Conservation (phyloP, 30 jellyfish, hydroid and myxozoan species). For the Chrysaora quinquecirrha region DNA sequence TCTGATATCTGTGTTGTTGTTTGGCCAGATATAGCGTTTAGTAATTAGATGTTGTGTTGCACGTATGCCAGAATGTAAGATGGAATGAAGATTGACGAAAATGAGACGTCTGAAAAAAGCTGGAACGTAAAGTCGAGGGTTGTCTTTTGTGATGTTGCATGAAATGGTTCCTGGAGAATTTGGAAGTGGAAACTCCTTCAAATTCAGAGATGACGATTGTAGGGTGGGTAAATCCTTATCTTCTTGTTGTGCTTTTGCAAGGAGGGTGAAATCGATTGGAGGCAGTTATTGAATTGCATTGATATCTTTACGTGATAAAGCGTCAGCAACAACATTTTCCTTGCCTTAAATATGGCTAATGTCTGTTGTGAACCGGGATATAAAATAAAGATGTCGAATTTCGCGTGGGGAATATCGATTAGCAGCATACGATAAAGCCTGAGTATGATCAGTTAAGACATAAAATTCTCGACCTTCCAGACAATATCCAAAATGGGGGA, state of each 20-base stretch:
- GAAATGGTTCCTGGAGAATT: neutral
- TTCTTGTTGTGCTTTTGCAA: slow-evolving; percentile 12
- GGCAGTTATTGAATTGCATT: slow-evolving; percentile 9
- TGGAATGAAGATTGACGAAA: slow-evolving; percentile 12
- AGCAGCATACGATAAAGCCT: slow-evolving; percentile 26
- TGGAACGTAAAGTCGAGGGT: slow-evolving; percentile 15
- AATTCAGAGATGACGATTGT: slow-evolving; percentile 12
- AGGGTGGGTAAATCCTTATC: slow-evolving; percentile 10
- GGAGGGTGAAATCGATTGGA: slow-evolving; percentile 6
- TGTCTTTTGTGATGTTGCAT: neutral
- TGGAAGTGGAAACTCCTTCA: slow-evolving; percentile 7
- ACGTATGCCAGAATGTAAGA: slow-evolving; percentile 25
- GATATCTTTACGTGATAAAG: slow-evolving; percentile 45
- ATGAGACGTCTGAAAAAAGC: neutral
- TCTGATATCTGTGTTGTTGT: slow-evolving; percentile 35
- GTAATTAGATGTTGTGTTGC: slow-evolving; percentile 32
- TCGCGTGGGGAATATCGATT: slow-evolving; percentile 41
- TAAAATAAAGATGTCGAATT: slow-evolving; percentile 41
- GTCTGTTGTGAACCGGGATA: slow-evolving; percentile 49
- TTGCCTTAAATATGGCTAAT: slow-evolving; percentile 34
- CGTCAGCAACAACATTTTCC: slow-evolving; percentile 58
- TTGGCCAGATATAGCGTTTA: slow-evolving; percentile 46
- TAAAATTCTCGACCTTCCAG: slow-evolving; percentile 54
- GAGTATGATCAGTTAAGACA: slow-evolving; percentile 46
- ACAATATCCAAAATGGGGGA: slow-evolving; percentile 21